Percentiles rank a stretch among this genome's conserved stretches.
Conservation (phyloP, 2,888 invertebrate species). For the Oxystoma pomonae region DNA sequence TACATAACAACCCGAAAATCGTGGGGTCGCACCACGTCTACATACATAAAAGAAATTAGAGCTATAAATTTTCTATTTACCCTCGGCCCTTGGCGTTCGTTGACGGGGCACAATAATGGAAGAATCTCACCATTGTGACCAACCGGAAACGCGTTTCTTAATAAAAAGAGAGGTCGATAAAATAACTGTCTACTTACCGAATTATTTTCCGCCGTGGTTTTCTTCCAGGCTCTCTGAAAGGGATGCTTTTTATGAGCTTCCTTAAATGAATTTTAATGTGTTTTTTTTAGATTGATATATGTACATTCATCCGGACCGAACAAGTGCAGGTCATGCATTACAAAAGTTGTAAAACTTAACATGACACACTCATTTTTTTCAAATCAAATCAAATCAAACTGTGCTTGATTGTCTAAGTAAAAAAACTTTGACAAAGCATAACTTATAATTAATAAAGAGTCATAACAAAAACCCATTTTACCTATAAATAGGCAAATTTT, state of each 20-base stretch:
- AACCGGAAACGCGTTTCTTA: slow-evolving; percentile 31
- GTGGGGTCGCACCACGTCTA: too few relatives aligned
- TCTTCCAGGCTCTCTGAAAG: not conserved
- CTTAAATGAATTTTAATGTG: not conserved
- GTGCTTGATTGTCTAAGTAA: too few relatives aligned
- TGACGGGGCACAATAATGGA: not conserved
- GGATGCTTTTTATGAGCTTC: not conserved
- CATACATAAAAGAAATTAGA: slow-evolving; percentile 13
- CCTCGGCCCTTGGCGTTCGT: slow-evolving; percentile 10
- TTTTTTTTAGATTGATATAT: not conserved
- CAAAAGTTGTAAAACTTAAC: too few relatives aligned
- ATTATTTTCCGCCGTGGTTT: slow-evolving; percentile 18
- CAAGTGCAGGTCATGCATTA: too few relatives aligned
- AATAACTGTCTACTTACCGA: slow-evolving; percentile 28
- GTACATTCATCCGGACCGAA: not conserved
- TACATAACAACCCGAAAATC: too few relatives aligned
- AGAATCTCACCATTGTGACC: slow-evolving; percentile 24
- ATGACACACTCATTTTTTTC: too few relatives aligned
- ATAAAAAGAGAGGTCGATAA: slow-evolving; percentile 21
- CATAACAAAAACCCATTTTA: too few relatives aligned
- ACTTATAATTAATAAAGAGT: too few relatives aligned
- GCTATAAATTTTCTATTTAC: slow-evolving; percentile 22
- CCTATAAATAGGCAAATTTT: too few relatives aligned
- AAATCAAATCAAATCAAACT: too few relatives aligned
- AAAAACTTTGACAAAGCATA: too few relatives aligned